A percentile compares a stretch with the other conserved stretches of the same genome.
phyloP scores from a whole-genome alignment of 2,797 vertebrate genomes.

The Phaenicophaeus curvirostris region DNA sequence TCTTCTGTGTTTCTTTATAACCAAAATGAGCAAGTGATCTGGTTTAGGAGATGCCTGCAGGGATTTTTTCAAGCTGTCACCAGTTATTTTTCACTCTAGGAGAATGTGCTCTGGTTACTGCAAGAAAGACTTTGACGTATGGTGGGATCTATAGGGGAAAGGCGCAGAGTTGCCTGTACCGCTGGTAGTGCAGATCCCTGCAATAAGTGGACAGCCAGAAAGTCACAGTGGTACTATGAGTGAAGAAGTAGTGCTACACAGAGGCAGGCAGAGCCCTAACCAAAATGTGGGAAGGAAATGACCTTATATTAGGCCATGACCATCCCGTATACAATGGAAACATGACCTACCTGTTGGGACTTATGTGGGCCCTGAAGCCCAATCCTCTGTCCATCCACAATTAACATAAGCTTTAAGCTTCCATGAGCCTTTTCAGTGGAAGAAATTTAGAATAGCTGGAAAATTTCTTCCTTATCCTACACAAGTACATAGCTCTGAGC shows the following conservation, averaged over 20 bases:
- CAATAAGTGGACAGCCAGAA: not conserved
- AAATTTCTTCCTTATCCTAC: not conserved
- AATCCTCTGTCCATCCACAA: not conserved
- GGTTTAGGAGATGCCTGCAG: not conserved
- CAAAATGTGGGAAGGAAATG: accelerated
- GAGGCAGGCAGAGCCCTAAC: not conserved
- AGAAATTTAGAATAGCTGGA: not conserved
- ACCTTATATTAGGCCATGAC: not conserved
- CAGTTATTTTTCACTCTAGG: not conserved
- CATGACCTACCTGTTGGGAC: too few species aligned
- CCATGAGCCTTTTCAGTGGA: not conserved
- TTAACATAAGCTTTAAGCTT: too few species aligned
- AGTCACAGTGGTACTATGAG: accelerated
- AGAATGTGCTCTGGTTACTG: not conserved
- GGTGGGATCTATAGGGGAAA: not conserved
- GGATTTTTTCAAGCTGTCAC: not conserved
- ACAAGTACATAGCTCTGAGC: not conserved
- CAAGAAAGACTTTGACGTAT: not conserved
- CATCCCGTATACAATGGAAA: accelerated
- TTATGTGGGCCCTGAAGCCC: not conserved
- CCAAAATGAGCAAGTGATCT: not conserved
- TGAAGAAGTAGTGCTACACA: not conserved
- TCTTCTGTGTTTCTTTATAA: not conserved
- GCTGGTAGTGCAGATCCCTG: not conserved
- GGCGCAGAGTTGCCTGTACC: not conserved